Base-by-base conservation (phyloP, 2,113 vertebrate species). In the Pelodiscus sinensis region DNA sequence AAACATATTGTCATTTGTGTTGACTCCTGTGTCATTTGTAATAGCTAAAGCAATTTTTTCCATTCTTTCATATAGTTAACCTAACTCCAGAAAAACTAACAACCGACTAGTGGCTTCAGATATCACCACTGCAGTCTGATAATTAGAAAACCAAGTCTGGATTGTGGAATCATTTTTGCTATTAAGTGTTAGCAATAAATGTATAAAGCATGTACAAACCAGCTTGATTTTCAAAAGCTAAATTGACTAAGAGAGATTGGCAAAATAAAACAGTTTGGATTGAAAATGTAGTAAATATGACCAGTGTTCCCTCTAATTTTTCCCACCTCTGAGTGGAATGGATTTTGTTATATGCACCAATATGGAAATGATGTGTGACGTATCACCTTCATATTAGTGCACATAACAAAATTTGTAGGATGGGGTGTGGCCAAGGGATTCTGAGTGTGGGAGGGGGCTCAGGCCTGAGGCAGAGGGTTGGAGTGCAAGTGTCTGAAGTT, bases 91-190 rank as follows among this genome's bases (percentile, higher is more conserved):
- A 75, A 88, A 91, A 86, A 71, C 51, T 90, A 54, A 65, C 55
- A 81, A 81, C 62, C 56, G 92, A 89, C 19, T 80, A 27, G 81
- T 25, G 84, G 35, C n/a, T 87, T 92, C 56, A 71, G 89, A n/a
- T 54, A 83, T 91, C 75, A 85, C n/a, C 29, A 27, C 6, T 9
- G 27, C 81, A 92, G 51, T 44, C 50, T 84, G 84, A n/a, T 75
- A 88, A 86, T 50, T 90, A 94, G 25, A 92, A 44, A 9, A 81
- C 44, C 56, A 82, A 57, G 11, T 6, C 79, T 38, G 90, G 77
- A 73, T 73, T 68, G 9, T 79, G 58, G 50, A 62, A 79, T 68
- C 9, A n/a, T 79, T 90, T 88, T 92, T 87, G 81, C 22, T 68
- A 58, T 27, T 31, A 79, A 29, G 91, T 82, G 75, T 52, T 85